phyloP scores from a whole-genome alignment of 2,113 vertebrate species.

The Psettodes erumei region DNA sequence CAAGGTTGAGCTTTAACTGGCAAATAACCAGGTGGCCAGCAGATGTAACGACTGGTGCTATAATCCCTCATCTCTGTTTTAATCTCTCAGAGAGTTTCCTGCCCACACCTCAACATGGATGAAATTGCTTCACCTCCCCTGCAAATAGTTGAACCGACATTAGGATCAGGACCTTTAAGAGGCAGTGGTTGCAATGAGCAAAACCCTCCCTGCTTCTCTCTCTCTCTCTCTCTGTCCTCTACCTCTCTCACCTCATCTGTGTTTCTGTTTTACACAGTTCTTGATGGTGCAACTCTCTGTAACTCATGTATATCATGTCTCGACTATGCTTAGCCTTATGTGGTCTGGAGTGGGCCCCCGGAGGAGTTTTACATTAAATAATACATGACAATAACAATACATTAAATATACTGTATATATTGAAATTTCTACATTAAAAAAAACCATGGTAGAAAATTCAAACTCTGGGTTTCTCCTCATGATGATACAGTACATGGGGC shows the following conservation, averaged over 20 bases:
- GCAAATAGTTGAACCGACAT: slow-evolving; percentile 47
- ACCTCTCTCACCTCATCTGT: background rate
- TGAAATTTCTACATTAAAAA: no score
- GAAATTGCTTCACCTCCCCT: slow-evolving; percentile 54
- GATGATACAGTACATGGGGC: no score
- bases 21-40: slow-evolving; percentile 34
- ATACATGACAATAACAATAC: no score
- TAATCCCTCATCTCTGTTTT: slow-evolving; percentile 47
- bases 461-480: no score
- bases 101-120: slow-evolving; percentile 41
- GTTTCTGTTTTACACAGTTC: background rate
- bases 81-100: slow-evolving; percentile 48
- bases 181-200: slow-evolving; percentile 18
- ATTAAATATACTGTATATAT: no score
- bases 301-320: background rate
- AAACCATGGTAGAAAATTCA: no score
- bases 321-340: background rate
- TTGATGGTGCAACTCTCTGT: background rate
- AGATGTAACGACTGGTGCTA: slow-evolving; percentile 26
- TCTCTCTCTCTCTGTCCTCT: slow-evolving; percentile 2
- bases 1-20: slow-evolving; percentile 9
- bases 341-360: background rate
- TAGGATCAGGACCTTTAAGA: slow-evolving; percentile 45
- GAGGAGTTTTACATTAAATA: no score
- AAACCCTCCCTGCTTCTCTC: background rate